These are phyloP conservation scores for Heliopora coerulea DNA, from an alignment of 92 coral and sea anemone genomes.

Conservation along the genomic window DNA sequence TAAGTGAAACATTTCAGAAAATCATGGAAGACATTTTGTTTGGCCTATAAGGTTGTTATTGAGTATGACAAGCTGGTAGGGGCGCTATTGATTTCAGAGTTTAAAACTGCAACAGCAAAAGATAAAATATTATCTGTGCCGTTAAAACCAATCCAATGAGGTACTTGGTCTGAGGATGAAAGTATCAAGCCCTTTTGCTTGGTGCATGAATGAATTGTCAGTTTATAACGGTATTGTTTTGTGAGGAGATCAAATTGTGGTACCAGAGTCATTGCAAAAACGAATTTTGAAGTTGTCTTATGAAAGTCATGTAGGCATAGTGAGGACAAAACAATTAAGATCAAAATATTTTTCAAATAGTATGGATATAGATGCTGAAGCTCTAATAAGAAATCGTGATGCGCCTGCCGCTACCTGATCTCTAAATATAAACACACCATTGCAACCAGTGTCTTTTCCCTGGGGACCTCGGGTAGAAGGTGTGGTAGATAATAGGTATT, in stretches of 20 bases:
- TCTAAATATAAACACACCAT: conserved; percentile 47
- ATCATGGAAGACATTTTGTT: conserved; percentile 47
- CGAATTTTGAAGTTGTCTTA: conserved; percentile 44
- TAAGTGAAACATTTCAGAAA: conserved; percentile 50
- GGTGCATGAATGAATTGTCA: conserved; percentile 33
- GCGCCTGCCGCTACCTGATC: conserved; percentile 52
- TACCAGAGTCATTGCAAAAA: conserved; percentile 42
- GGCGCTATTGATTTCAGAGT: conserved; percentile 43
- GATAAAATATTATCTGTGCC: not conserved
- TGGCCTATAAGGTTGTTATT: conserved; percentile 18
- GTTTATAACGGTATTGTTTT: conserved; percentile 45
- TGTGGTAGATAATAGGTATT: conserved; percentile 51
- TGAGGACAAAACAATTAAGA: conserved; percentile 52
- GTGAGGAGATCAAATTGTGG: conserved; percentile 50
- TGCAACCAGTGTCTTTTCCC: conserved; percentile 48
- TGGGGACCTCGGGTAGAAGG: conserved; percentile 58
- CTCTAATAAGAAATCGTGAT: conserved; percentile 46
- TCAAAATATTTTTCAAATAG: conserved; percentile 54
- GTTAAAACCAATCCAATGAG: not conserved
- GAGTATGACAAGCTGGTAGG: conserved; percentile 29
- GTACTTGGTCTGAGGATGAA: conserved; percentile 10
- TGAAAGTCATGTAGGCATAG: conserved; percentile 58
- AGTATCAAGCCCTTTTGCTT: conserved; percentile 14
- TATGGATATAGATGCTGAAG: conserved; percentile 54
- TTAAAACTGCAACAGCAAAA: conserved; percentile 20